phyloP scores from a whole-genome alignment of 2,888 invertebrate species.

The Drosophila sordidapex region DNA sequence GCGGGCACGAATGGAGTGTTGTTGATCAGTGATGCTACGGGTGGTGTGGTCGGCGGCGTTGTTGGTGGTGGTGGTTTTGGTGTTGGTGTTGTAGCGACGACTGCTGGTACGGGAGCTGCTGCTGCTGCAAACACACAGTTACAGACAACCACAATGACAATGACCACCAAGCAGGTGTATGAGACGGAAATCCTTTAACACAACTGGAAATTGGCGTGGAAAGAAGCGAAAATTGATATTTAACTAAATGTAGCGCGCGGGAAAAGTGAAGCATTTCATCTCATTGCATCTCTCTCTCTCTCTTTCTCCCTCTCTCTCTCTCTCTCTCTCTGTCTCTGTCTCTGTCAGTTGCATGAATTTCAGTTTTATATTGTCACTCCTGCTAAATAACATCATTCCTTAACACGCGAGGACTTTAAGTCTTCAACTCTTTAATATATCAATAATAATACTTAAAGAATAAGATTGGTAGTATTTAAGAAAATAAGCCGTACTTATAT shows the following conservation, averaged over 20 bases:
- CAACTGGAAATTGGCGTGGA: constrained; percentile 83
- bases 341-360: constrained; percentile 20
- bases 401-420: constrained; percentile 30
- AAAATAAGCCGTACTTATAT: constrained; percentile 22
- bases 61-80: constrained; percentile 59
- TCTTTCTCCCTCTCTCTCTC: background rate
- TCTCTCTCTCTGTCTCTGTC: too few relatives aligned
- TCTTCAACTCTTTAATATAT: constrained; percentile 34
- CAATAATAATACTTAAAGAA: constrained; percentile 20
- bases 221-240: constrained; percentile 83
- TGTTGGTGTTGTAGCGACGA: constrained; percentile 44
- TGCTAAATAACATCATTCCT: constrained; percentile 5
- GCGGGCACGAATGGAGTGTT: constrained; percentile 71
- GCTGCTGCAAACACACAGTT: constrained; percentile 65
- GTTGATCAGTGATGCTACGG: constrained; percentile 67
- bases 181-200: constrained; percentile 97
- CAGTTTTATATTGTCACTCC: constrained; percentile 26
- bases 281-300: constrained; percentile 4
- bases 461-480: constrained; percentile 33
- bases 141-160: constrained; percentile 84
- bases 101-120: constrained; percentile 44
- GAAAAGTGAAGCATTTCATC: constrained; percentile 11
- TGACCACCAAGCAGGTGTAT: constrained; percentile 92
- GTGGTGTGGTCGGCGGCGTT: constrained; percentile 63
- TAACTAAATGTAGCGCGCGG: constrained; percentile 37